Evolutionary conservation across 2,113 vertebrate genomes (phyloP), one percentile per base, ranked within the genome.

Genomic region (Carettochelys insculpta): DNA sequence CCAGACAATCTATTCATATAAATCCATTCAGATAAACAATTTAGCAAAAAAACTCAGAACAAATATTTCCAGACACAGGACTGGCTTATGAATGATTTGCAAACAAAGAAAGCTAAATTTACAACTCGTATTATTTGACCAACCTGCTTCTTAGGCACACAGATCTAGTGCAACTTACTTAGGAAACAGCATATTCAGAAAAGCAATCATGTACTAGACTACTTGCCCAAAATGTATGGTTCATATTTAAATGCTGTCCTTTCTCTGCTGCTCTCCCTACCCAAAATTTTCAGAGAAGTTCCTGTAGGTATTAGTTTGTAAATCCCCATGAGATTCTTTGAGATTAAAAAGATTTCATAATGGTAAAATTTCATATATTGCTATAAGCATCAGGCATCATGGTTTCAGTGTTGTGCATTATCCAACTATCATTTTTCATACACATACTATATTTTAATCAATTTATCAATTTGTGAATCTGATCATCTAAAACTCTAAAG

Each of bases 31-130:
- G 20, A 85, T 65, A 25, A 9, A 61, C 0, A 51, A 54, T 31
- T 83, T 68, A 56, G 24, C 80, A 91, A 80, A 91, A 80, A 91
- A 84, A 82, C 84, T 91, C 86, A 20, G 7, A 22, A 82, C 92
- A 47, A 38, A 73, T 65, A 68, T 83, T 82, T 9, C 38, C 65
- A 80, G 86, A 92, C 61, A 51, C 78, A 82, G 29, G 2, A 88
- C 65, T 82, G 71, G 75, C 17, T 54, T 61, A 75, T 43, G 0
- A 51, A 58, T 51, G 6, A 85, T 51, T 80, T 80, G 11, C 58
- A 91, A 87, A 25, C 38, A 61, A 84, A 34, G 13, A 54, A 75
- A 38, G 19, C 61, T 38, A 68, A 68, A 38, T 7, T 3, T 51
- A 3, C 4, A 52, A 38, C 22, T 48, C 43, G 4, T 56, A 56